A percentile compares a stretch with the other conserved stretches of the same genome.
Evolutionary conservation across 1,140 invertebrate species (phyloP).

Genomic region (Nasonia vitripennis): DNA sequence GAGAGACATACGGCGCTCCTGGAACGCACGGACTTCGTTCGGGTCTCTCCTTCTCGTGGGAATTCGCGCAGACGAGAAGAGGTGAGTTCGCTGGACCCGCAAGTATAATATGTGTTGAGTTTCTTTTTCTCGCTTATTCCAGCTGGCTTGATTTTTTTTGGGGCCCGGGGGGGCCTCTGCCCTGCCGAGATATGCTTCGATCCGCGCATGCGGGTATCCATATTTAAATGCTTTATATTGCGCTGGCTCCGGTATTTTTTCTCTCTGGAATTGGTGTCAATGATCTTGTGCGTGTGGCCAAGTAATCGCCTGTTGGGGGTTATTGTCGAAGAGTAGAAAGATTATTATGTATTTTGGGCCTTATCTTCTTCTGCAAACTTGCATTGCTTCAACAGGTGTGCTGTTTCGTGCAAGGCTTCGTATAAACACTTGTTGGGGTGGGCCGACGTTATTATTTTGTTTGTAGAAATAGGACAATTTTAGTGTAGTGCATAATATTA

Average conservation of each 20-base stretch:
- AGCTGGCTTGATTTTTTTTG: not conserved
- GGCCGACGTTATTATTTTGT: no score
- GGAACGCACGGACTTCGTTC: not conserved
- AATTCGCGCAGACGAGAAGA: constrained; percentile 15
- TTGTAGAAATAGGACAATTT: no score
- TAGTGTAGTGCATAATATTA: no score
- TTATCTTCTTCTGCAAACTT: no score
- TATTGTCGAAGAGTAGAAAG: no score
- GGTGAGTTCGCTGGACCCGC: not conserved
- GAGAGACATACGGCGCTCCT: not conserved
- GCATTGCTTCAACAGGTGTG: no score
- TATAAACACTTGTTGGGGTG: no score
- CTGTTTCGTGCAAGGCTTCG: no score
- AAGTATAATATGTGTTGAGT: not conserved
- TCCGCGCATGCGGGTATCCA: not conserved
- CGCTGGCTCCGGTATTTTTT: not conserved
- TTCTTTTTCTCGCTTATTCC: constrained; percentile 5
- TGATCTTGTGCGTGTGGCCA: not conserved
- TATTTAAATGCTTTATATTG: not conserved
- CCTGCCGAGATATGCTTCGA: not conserved
- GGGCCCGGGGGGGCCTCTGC: not conserved
- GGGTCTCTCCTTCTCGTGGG: constrained; percentile 23
- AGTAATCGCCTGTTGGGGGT: no score
- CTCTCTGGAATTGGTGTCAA: not conserved
- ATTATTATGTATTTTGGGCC: no score